phyloP scores from a whole-genome alignment of 2,113 vertebrate genomes.

The Sinocyclocheilus grahami region DNA sequence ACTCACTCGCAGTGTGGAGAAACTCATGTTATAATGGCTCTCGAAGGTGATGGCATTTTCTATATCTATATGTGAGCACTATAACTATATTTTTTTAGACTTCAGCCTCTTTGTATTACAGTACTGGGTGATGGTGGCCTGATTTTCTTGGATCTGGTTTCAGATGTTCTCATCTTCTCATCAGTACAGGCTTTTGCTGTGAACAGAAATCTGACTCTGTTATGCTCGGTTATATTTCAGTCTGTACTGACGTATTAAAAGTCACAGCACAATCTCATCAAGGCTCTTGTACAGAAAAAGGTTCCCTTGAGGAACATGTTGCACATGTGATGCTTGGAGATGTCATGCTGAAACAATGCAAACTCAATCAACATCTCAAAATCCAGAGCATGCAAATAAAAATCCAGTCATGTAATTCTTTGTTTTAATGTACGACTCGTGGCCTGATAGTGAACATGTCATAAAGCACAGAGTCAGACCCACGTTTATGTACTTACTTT shows the following conservation, averaged over 20 bases:
- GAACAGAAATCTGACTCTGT: background rate
- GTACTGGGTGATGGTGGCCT: background rate
- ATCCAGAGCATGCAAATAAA: background rate
- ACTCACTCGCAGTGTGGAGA: background rate
- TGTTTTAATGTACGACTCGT: too few relatives aligned
- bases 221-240: background rate
- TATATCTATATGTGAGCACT: background rate
- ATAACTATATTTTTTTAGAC: background rate
- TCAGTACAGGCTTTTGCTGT: background rate
- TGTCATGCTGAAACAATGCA: background rate
- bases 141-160: background rate
- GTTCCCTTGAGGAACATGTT: background rate
- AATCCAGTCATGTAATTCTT: too few relatives aligned
- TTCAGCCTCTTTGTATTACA: background rate
- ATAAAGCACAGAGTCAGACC: too few relatives aligned
- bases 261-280: background rate
- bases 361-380: background rate
- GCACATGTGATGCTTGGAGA: background rate
- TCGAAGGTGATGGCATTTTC: background rate
- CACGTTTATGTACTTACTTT: too few relatives aligned
- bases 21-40: background rate
- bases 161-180: background rate
- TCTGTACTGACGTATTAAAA: background rate
- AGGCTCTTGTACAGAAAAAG: background rate
- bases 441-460: too few relatives aligned